Evolutionary conservation across 2,797 vertebrate species (phyloP).

Genomic region (Sciurus carolinensis): DNA sequence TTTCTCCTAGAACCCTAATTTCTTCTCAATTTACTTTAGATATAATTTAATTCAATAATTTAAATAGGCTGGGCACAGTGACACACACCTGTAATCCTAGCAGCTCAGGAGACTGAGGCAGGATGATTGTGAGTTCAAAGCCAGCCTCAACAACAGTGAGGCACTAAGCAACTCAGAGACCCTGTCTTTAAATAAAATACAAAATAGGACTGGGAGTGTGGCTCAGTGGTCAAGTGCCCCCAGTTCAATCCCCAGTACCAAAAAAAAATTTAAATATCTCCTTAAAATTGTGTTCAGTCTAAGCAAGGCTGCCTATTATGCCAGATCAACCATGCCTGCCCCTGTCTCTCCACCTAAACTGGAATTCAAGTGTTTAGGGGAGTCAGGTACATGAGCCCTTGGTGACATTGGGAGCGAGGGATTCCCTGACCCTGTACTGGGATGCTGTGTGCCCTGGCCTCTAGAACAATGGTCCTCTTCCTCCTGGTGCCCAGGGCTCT

Average conservation of each 20-base stretch:
- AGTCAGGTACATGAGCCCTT: not conserved
- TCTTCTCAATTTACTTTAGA: slow-evolving; percentile 19
- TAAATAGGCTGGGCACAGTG: not conserved
- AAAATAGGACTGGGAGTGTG: too few species aligned
- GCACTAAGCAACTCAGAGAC: too few species aligned
- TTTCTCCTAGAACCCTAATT: not conserved
- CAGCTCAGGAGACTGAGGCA: too few species aligned
- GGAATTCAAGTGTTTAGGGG: too few species aligned
- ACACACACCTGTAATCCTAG: too few species aligned
- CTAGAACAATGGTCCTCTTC: not conserved
- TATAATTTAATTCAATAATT: not conserved
- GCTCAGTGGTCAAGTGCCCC: too few species aligned
- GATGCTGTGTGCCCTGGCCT: not conserved
- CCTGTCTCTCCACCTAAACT: not conserved
- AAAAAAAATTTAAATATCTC: not conserved
- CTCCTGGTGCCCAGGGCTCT: not conserved
- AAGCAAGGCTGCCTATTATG: not conserved
- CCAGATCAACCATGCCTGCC: not conserved
- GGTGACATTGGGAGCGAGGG: accelerated
- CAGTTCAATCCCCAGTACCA: too few species aligned
- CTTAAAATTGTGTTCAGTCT: not conserved
- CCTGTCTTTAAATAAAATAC: too few species aligned
- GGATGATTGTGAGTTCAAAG: too few species aligned
- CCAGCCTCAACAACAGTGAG: too few species aligned
- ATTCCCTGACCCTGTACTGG: not conserved